A percentile compares a stretch with the other conserved stretches of the same genome.
phyloP scores from a whole-genome alignment of 2,888 invertebrate genomes.

The Liodrosophila aerea region DNA sequence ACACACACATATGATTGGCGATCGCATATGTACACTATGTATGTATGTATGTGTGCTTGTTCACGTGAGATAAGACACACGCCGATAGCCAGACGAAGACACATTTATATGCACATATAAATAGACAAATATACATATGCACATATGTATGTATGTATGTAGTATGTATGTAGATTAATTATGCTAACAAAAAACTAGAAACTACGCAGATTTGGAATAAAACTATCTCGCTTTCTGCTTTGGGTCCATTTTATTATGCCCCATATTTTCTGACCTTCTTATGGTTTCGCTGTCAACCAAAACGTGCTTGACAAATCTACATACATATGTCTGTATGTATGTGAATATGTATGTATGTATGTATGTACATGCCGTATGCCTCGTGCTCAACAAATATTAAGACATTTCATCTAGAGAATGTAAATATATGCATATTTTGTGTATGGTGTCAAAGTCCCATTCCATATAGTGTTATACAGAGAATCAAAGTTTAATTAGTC shows the following conservation, averaged over 20 bases:
- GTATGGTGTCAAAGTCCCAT: conserved; percentile 16
- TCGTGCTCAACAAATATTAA: no score
- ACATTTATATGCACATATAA: conserved; percentile 1
- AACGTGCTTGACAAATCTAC: conserved; percentile 66
- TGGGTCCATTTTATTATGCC: conserved; percentile 39
- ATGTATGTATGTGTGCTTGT: conserved; percentile 8
- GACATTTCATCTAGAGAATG: no score
- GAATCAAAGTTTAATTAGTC: conserved; percentile 32
- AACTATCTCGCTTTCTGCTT: conserved; percentile 13
- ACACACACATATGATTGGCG: no score
- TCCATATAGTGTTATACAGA: neutral
- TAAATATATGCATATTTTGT: conserved; percentile 6
- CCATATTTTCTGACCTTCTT: conserved; percentile 67
- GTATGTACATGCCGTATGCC: no score
- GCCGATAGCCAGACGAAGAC: conserved; percentile 8
- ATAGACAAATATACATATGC: neutral
- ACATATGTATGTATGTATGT: neutral
- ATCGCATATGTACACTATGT: neutral
- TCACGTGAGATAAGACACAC: conserved; percentile 30
- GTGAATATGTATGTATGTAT: neutral
- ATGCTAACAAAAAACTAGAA: conserved; percentile 1
- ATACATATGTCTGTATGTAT: conserved; percentile 6
- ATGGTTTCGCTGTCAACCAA: conserved; percentile 60
- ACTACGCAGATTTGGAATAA: conserved; percentile 9
- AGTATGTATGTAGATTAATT: conserved; percentile 11